phyloP scores from a whole-genome alignment of 2,797 vertebrate species.

The Malacoraja senta region DNA sequence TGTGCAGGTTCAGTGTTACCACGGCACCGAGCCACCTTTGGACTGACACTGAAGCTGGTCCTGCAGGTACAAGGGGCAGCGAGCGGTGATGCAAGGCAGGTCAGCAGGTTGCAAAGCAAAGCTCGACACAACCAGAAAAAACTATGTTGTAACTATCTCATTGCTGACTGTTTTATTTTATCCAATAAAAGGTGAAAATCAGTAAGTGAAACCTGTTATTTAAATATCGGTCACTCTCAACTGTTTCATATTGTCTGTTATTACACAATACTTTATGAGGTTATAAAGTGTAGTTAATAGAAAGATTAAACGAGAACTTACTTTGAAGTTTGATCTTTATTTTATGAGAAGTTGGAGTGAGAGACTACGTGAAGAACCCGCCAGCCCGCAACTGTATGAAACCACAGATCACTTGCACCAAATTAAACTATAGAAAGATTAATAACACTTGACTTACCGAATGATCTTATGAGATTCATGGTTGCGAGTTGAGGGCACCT shows the following conservation, averaged over 20 bases:
- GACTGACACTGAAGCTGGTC: neutral
- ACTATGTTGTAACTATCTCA: neutral
- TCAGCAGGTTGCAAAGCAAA: neutral
- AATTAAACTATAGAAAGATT: too few relatives aligned
- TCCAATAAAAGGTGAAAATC: neutral
- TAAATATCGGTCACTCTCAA: too few relatives aligned
- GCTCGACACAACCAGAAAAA: neutral
- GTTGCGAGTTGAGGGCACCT: too few relatives aligned
- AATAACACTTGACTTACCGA: too few relatives aligned
- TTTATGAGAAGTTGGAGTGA: too few relatives aligned
- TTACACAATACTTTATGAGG: neutral
- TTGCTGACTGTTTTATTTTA: neutral
- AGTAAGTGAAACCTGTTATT: too few relatives aligned
- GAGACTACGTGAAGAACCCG: too few relatives aligned
- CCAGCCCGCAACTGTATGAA: too few relatives aligned
- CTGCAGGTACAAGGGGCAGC: neutral
- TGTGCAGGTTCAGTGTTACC: conserved; percentile 1
- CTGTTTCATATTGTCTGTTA: neutral
- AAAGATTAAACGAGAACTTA: too few relatives aligned
- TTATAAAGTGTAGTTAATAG: neutral
- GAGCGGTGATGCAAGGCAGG: conserved; percentile 11
- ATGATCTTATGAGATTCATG: too few relatives aligned
- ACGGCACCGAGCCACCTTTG: neutral
- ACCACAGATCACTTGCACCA: too few relatives aligned
- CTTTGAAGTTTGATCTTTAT: too few relatives aligned